A percentile compares a stretch with the other conserved stretches of the same genome.
Evolutionary conservation across 2,797 vertebrate genomes (phyloP).

Genomic region (Microhierax caerulescens): DNA sequence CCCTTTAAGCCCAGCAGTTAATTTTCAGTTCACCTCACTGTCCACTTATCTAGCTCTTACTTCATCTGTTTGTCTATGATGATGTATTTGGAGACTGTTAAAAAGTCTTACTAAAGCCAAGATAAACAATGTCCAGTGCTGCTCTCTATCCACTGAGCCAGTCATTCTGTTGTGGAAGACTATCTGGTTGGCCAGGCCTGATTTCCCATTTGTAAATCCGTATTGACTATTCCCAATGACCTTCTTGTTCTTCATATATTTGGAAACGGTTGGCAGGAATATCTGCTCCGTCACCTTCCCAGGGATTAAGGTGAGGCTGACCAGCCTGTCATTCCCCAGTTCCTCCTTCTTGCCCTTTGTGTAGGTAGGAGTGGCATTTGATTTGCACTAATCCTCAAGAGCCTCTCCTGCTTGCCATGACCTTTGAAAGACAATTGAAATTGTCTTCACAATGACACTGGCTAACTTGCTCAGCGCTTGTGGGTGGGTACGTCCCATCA

Average conservation of each 20-base stretch:
- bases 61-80: neutral
- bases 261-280: neutral
- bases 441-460: neutral
- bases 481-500: neutral
- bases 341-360: neutral
- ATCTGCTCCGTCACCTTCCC: neutral
- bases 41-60: neutral
- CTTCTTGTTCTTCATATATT: neutral
- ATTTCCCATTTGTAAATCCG: neutral
- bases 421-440: neutral
- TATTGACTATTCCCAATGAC: neutral
- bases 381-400: neutral
- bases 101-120: neutral
- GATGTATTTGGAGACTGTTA: neutral
- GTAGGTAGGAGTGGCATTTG: neutral
- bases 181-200: neutral
- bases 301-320: neutral
- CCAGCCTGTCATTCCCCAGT: neutral
- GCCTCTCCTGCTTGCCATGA: no score
- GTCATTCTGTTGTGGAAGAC: neutral
- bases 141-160: neutral
- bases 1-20: no score
- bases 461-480: neutral
- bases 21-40: no score
- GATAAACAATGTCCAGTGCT: neutral